Base-by-base conservation (phyloP, 2,888 invertebrate species). In the Noctua janthe region DNA sequence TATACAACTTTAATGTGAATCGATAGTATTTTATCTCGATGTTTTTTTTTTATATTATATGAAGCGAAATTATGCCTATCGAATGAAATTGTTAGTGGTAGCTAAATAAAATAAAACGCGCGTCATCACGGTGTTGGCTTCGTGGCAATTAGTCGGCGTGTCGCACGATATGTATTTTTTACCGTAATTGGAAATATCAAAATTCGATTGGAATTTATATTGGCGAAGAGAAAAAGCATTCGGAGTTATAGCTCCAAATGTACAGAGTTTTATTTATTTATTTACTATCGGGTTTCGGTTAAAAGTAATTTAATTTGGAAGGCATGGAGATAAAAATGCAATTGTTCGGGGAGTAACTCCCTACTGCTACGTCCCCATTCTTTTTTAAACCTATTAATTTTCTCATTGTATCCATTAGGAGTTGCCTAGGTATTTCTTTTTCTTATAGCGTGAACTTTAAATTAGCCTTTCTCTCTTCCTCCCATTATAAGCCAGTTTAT, bases 91-190 rank as follows among this genome's bases (percentile, higher is more conserved):
- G 75, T 89, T 80, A 66, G 71, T 66, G 71, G 78, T 70, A 39
- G 70, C 77, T 80, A 81, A 89, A 89, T 81, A 81, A 81, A 89
- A 84, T 81, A 81, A 83, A 83, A 74, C 35, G 11, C 82, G 78
- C 78, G 85, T 81, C 76, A 82, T 77, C 82, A 85, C 76, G 72
- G 85, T 74, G 66, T 54, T 80, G 81, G 82, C 81, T 89, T 89
- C 88, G 89, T 87, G 88, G 90, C 86, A 78, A 86, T 82, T 86
- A 86, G 88, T 81, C 81, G 88, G 92, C 92, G 91, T 92, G 92
- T 86, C 78, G 84, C 91, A 91, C 92, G 92, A 89, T 89, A 89
- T 79, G 74, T 80, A 76, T 80, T 87, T 87, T 84, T 80, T 79
- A 72, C 81, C 74, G 77, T 85, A 87, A 84, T 90, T 85, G 85